Percentiles rank a stretch among this genome's conserved stretches.
phyloP scores from a whole-genome alignment of 2,113 vertebrate genomes.

The Trinectes maculatus region DNA sequence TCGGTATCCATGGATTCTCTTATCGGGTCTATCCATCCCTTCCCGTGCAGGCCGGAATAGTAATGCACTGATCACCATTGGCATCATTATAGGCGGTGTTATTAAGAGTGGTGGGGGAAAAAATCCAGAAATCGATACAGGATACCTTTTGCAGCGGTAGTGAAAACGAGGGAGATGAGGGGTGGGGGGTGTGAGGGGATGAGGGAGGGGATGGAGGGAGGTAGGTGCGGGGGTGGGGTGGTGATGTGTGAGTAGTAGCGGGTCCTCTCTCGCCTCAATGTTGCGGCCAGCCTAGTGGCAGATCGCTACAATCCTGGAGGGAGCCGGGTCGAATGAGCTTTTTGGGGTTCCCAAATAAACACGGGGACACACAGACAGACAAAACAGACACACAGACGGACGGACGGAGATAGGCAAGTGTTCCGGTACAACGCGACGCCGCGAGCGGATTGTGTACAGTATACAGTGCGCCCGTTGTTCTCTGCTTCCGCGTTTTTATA shows the following conservation, averaged over 20 bases:
- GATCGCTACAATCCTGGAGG: conserved; percentile 84
- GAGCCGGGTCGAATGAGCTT: conserved; percentile 82
- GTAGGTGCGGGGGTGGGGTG: conserved; percentile 66
- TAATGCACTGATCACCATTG: conserved; percentile 76
- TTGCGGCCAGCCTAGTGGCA: conserved; percentile 84
- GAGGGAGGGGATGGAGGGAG: conserved; percentile 14
- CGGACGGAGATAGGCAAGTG: conserved; percentile 86
- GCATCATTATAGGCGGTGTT: conserved; percentile 78
- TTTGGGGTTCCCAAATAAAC: conserved; percentile 82
- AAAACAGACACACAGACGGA: conserved; percentile 82
- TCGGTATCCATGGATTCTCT: conserved; percentile 59
- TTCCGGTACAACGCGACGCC: conserved; percentile 69
- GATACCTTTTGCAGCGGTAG: conserved; percentile 82
- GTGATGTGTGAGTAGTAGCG: conserved; percentile 85
- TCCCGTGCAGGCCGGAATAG: conserved; percentile 37
- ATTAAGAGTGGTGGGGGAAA: conserved; percentile 60
- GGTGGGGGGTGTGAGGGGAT: background rate
- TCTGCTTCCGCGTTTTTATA: conserved; percentile 17
- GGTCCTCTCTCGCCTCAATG: conserved; percentile 82
- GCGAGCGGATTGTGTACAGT: conserved; percentile 65
- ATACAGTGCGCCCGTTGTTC: conserved; percentile 46
- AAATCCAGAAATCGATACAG: conserved; percentile 80
- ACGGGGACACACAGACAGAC: conserved; percentile 73
- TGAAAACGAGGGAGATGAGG: conserved; percentile 76
- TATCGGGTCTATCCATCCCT: conserved; percentile 51